A percentile compares a stretch with the other conserved stretches of the same genome.
phyloP scores from a whole-genome alignment of 2,888 invertebrate species.

The Cephus nigrinus region DNA sequence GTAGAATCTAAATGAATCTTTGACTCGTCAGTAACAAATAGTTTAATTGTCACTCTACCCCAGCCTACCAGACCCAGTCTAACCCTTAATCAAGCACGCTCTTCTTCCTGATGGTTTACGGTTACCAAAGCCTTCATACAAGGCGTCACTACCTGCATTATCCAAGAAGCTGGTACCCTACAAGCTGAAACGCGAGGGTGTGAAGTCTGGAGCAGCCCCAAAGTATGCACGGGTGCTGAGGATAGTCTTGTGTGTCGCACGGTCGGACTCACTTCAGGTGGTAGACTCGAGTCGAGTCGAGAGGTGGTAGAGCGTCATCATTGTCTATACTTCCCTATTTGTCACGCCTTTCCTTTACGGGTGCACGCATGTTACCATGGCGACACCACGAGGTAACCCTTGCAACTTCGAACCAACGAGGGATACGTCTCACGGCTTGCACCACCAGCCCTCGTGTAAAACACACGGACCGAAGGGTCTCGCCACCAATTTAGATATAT shows the following conservation, averaged over 20 bases:
- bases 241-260: constrained; percentile 30
- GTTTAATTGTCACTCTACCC: not conserved
- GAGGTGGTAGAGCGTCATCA: constrained; percentile 42
- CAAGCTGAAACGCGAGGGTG: constrained; percentile 19
- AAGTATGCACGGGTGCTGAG: constrained; percentile 33
- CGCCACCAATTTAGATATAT: not conserved
- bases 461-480: not conserved
- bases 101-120: not conserved
- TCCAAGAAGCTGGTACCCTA: not conserved
- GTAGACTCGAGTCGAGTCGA: constrained; percentile 2
- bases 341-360: constrained; percentile 51
- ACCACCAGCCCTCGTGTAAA: not conserved
- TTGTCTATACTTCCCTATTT: constrained; percentile 59
- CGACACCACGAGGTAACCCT: constrained; percentile 27
- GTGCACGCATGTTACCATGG: constrained; percentile 46
- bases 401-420: not conserved
- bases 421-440: not conserved
- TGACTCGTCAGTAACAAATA: not conserved
- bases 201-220: constrained; percentile 39
- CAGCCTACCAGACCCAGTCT: not conserved
- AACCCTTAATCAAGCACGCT: not conserved
- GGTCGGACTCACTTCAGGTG: constrained; percentile 16
- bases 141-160: not conserved
- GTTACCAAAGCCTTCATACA: not conserved
- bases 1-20: not conserved